Conservation (phyloP, 2,113 vertebrate genomes). For the Lepus americanus region DNA sequence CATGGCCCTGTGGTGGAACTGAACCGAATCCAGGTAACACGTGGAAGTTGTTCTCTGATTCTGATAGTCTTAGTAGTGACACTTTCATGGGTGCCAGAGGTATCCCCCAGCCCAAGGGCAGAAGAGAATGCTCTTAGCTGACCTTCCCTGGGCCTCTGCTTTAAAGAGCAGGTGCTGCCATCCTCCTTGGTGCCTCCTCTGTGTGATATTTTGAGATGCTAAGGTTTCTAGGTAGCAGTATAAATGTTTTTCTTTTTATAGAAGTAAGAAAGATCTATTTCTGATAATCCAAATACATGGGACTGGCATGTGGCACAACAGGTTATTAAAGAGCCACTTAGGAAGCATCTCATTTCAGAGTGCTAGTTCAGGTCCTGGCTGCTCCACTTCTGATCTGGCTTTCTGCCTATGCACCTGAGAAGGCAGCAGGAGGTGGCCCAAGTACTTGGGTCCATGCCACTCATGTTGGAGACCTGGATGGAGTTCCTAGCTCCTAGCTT, state of each 20-base stretch:
- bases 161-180: not conserved
- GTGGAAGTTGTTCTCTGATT: rapidly evolving
- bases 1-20: slow-evolving; percentile 98
- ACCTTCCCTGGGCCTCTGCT: not conserved
- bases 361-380: too few species aligned
- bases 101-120: not conserved
- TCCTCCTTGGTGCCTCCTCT: not conserved
- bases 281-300: not conserved
- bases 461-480: too few species aligned
- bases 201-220: not conserved
- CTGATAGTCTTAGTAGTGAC: too few species aligned
- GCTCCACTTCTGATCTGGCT: too few species aligned
- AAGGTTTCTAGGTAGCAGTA: not conserved
- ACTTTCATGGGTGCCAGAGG: rapidly evolving
- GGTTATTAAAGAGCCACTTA: too few species aligned
- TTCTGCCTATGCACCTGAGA: too few species aligned
- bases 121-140: rapidly evolving
- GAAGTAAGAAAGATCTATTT: not conserved
- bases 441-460: too few species aligned
- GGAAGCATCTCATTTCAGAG: too few species aligned
- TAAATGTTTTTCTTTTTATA: not conserved
- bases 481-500: too few species aligned
- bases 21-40: slow-evolving; percentile 96
- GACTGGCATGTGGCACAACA: too few species aligned
- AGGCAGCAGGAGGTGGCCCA: too few species aligned